Percentiles rank a stretch among this genome's conserved stretches.
Evolutionary conservation across 2,888 invertebrate genomes (phyloP).

Genomic region (Sarcophaga subvicina): DNA sequence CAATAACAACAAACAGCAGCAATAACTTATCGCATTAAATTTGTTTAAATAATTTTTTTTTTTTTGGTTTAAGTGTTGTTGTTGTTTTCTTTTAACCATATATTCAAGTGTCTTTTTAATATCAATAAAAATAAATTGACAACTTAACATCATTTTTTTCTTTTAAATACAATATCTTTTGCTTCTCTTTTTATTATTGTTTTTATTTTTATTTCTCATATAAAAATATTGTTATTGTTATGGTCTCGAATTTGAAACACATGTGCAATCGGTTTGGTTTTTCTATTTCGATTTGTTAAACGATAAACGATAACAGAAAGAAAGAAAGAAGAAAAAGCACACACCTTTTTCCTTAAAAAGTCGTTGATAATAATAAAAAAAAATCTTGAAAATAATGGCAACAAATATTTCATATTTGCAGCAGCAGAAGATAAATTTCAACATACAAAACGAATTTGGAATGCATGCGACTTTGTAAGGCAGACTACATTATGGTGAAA

Average conservation of each 20-base stretch:
- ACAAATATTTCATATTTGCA: background rate
- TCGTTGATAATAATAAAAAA: background rate
- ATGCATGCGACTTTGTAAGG: background rate
- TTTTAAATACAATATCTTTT: slow-evolving; percentile 2
- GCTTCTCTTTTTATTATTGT: background rate
- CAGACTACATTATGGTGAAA: too few species aligned
- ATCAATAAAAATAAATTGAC: slow-evolving; percentile 47
- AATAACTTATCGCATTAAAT: slow-evolving; percentile 2
- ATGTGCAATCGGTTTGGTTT: slow-evolving; percentile 7
- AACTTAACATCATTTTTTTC: slow-evolving; percentile 32
- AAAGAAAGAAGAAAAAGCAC: slow-evolving; percentile 3
- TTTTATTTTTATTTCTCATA: background rate
- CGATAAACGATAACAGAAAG: background rate
- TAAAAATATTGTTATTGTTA: background rate
- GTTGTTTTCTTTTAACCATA: background rate
- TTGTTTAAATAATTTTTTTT: slow-evolving; percentile 6
- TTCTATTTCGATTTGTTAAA: background rate
- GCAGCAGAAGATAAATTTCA: background rate
- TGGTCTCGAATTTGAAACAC: background rate
- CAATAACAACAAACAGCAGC: background rate
- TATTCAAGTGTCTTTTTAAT: slow-evolving; percentile 32
- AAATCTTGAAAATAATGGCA: background rate
- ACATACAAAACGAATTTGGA: background rate
- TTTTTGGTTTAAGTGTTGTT: background rate
- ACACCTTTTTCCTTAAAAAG: slow-evolving; percentile 40